Evolutionary conservation across 2,797 vertebrate species (phyloP), one percentile per base, ranked within the genome.

Genomic region (Myotis daubentonii): DNA sequence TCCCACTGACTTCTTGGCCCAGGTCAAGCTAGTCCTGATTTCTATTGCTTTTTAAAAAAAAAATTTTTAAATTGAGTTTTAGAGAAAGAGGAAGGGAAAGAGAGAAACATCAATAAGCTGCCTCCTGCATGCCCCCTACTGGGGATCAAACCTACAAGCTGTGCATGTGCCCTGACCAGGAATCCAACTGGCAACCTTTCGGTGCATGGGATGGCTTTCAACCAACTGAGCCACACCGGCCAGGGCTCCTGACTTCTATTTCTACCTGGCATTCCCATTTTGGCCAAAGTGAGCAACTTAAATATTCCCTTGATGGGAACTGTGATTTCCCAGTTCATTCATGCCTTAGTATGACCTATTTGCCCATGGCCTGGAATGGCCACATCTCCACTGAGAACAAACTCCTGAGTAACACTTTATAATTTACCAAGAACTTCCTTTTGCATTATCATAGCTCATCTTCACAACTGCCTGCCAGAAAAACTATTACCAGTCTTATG

Each of bases 391-490:
- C 20, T 17, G 41, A 80, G 30, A 94, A 72, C 30, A 7, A 88
- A 38, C 47, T 53, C 44, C 20, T 8, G 8, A 20, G 28, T 55
- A 33, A 80, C 1, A 0, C 30, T 78, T 91, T 51, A 62, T 33
- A 51, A 83, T 53, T 25, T 89, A 60, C 66, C 74, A 94, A 89
- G 38, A 93, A 62, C 41, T 79, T 87, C 38, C n/a, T 70, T 72
- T 81, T 68, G 62, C 13, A 51, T 70, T 44, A 71, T 51, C 47
- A 53, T 62, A 85, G 75, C 89, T 55, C 82, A 82, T 92, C 68
- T 33, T 74, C 41, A 80, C 60, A 28, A 70, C 8, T 16, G 30
- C 49, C 23, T 79, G 65, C 33, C 74, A 74, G 84, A 80, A 36
- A 93, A 89, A 47, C 5, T 33, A 60, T 51, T 16, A 60, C 51